Conservation (phyloP, 2,888 invertebrate genomes). For the Carterocephalus palaemon region DNA sequence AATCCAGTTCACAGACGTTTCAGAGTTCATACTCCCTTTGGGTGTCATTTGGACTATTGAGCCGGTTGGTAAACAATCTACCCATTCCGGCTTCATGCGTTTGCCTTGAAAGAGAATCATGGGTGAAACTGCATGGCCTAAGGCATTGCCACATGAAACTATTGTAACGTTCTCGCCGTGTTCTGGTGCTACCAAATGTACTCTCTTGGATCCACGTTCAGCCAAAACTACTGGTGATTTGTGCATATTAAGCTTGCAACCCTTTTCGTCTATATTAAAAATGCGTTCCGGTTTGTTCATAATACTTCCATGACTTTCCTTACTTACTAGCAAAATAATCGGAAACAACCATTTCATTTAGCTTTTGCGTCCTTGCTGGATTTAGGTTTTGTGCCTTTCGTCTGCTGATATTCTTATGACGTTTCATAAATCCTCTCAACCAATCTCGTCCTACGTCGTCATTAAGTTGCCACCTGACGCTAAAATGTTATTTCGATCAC, state of each 20-base stretch:
- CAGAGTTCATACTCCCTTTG: constrained; percentile 32
- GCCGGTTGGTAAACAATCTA: constrained; percentile 29
- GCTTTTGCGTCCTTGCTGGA: constrained; percentile 32
- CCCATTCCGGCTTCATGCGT: constrained; percentile 25
- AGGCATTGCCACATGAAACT: constrained; percentile 23
- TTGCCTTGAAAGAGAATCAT: constrained; percentile 26
- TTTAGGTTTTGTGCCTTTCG: constrained; percentile 29
- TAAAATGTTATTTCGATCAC: no score
- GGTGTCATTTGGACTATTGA: constrained; percentile 31
- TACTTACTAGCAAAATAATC: constrained; percentile 31
- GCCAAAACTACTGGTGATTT: constrained; percentile 24
- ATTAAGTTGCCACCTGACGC: no score
- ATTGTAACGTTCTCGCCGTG: constrained; percentile 29
- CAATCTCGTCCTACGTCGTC: no score
- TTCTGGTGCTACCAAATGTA: constrained; percentile 24
- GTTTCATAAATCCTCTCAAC: no score
- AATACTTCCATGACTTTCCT: no score
- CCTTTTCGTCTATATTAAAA: constrained; percentile 22
- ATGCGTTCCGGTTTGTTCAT: constrained; percentile 34
- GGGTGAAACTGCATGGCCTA: constrained; percentile 23
- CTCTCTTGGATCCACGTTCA: constrained; percentile 18
- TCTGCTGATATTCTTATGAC: constrained; percentile 26
- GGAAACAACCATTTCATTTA: constrained; percentile 30
- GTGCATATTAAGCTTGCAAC: constrained; percentile 32
- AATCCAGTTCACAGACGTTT: constrained; percentile 30